Percentiles rank a stretch among this genome's conserved stretches.
phyloP scores from a whole-genome alignment of 2,113 vertebrate genomes.

The Dasyprocta punctata region DNA sequence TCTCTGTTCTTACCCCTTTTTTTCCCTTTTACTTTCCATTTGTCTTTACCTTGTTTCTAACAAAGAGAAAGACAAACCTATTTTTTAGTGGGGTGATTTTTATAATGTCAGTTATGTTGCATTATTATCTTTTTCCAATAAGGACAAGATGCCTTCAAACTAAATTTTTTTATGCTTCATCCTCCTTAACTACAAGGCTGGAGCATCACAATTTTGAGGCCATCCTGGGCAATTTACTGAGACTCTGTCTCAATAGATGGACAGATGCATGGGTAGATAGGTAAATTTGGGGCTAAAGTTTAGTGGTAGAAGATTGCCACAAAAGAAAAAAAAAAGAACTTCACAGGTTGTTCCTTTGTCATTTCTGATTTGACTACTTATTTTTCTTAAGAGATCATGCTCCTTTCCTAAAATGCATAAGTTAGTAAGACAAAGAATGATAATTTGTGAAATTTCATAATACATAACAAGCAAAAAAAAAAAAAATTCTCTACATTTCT shows the following conservation, averaged over 20 bases:
- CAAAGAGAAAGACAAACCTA: background rate
- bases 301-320: background rate
- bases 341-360: background rate
- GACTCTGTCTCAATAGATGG: background rate
- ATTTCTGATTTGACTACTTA: slow-evolving; percentile 1
- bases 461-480: background rate
- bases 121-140: background rate
- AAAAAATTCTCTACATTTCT: background rate
- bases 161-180: background rate
- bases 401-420: background rate
- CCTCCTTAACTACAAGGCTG: background rate
- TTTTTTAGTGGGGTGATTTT: background rate
- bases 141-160: background rate
- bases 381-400: slow-evolving; percentile 26
- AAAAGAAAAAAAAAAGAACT: background rate
- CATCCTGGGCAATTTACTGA: background rate
- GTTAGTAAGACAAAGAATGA: slow-evolving; percentile 4
- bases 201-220: background rate
- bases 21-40: background rate
- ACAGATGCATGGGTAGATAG: background rate
- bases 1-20: background rate
- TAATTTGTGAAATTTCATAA: slow-evolving; percentile 32
- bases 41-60: slow-evolving; percentile 43
- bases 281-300: background rate
- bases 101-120: background rate